phyloP scores from a whole-genome alignment of 2,113 vertebrate species.

The Carassius carassius region DNA sequence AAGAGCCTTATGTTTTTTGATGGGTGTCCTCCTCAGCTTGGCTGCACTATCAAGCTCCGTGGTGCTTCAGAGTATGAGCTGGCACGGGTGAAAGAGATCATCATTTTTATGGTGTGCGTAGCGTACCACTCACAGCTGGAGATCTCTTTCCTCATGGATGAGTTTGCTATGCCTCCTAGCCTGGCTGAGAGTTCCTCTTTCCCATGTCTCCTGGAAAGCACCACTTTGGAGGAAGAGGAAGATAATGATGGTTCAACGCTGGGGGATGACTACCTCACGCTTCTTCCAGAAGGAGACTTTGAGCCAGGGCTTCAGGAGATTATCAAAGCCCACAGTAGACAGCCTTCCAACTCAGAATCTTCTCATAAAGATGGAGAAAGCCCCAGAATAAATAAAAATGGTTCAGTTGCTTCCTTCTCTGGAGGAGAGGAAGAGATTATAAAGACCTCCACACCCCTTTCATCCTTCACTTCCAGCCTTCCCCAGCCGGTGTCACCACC shows the following conservation, averaged over 20 bases:
- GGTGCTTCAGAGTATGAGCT: constrained; percentile 93
- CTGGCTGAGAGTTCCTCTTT: constrained; percentile 83
- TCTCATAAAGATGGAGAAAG: constrained; percentile 49
- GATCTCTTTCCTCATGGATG: constrained; percentile 99
- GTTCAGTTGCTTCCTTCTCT: constrained; percentile 23
- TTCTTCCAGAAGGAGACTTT: constrained; percentile 64
- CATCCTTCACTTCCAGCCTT: constrained; percentile 43
- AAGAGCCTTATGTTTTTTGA: constrained; percentile 99
- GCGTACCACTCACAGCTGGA: constrained; percentile 98
- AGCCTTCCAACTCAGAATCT: constrained; percentile 66
- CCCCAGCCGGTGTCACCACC: constrained; percentile 70
- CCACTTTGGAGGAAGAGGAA: constrained; percentile 55
- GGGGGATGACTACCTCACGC: constrained; percentile 57
- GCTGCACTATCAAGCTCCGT: constrained; percentile 93
- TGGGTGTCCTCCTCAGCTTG: constrained; percentile 89
- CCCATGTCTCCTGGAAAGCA: constrained; percentile 83
- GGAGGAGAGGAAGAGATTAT: constrained; percentile 51
- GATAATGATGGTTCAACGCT: constrained; percentile 60
- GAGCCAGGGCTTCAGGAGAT: constrained; percentile 66
- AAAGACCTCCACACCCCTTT: constrained; percentile 62
- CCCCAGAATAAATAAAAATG: constrained; percentile 39
- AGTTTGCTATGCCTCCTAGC: constrained; percentile 96
- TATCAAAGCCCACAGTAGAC: constrained; percentile 64
- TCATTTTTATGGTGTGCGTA: constrained; percentile 94
- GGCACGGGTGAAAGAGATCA: constrained; percentile 94